Conservation (phyloP, 2,797 vertebrate genomes). For the Spinus olivaceus region DNA sequence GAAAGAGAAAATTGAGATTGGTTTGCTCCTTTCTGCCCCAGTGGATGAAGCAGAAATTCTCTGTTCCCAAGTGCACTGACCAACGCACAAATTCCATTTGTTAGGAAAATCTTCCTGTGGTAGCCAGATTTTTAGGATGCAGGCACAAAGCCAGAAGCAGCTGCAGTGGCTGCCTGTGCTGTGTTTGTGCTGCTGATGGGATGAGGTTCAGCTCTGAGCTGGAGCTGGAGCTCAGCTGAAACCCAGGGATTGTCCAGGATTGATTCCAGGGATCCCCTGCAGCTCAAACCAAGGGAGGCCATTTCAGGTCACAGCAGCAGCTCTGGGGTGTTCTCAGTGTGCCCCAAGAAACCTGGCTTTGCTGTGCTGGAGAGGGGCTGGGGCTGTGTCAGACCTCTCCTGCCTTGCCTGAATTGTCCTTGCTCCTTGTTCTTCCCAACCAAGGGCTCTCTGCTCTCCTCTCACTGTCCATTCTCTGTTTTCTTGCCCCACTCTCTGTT, state of each 20-base stretch:
- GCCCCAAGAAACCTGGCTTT: rapidly evolving
- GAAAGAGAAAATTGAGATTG: neutral
- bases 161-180: neutral
- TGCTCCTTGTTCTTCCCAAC: neutral
- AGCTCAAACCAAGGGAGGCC: neutral
- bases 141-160: neutral
- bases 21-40: neutral
- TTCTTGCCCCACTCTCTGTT: neutral
- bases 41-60: neutral
- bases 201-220: neutral
- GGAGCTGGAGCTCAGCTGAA: neutral
- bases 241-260: rapidly evolving
- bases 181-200: neutral
- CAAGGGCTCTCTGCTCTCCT: rapidly evolving
- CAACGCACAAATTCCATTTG: neutral
- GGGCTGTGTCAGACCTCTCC: rapidly evolving
- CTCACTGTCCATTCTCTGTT: neutral
- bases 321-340: neutral
- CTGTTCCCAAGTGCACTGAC: neutral
- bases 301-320: neutral
- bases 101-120: neutral
- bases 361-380: neutral
- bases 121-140: neutral
- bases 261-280: neutral
- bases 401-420: neutral